phyloP scores from a whole-genome alignment of 2,888 invertebrate genomes.

The Thymelicus lineola region DNA sequence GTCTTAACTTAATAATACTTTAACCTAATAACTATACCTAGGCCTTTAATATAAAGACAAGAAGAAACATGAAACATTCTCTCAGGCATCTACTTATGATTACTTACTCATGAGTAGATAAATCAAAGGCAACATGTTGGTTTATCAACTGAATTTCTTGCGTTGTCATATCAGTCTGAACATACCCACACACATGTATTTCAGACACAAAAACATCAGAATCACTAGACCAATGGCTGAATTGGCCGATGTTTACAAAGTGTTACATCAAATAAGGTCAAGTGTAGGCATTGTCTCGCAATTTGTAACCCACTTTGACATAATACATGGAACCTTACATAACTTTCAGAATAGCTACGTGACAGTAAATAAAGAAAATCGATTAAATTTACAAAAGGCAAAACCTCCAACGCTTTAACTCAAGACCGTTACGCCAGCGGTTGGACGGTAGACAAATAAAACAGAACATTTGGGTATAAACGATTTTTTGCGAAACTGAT shows the following conservation, averaged over 20 bases:
- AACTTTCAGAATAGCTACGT: conserved; percentile 11
- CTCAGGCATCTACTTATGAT: too few species aligned
- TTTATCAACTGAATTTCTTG: too few species aligned
- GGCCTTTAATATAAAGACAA: too few species aligned
- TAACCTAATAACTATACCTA: too few species aligned
- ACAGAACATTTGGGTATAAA: conserved; percentile 13
- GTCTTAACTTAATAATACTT: neutral
- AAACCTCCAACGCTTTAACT: conserved; percentile 12
- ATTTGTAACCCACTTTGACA: conserved; percentile 3
- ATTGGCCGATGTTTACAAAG: neutral
- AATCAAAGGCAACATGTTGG: too few species aligned
- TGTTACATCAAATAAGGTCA: conserved; percentile 10
- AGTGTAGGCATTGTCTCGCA: neutral
- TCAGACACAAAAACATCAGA: neutral
- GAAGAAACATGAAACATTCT: too few species aligned
- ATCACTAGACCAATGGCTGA: neutral
- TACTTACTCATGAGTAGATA: too few species aligned
- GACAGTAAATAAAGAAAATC: conserved; percentile 21
- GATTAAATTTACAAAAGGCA: conserved; percentile 17
- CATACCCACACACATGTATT: too few species aligned
- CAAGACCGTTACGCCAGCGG: conserved; percentile 4
- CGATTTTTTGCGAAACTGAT: conserved; percentile 24
- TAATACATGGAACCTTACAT: conserved; percentile 16
- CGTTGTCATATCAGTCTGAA: too few species aligned
- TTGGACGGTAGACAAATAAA: conserved; percentile 7